Evolutionary conservation across 2,113 vertebrate genomes (phyloP), one percentile per base, ranked within the genome.

Genomic region (Python bivittatus): DNA sequence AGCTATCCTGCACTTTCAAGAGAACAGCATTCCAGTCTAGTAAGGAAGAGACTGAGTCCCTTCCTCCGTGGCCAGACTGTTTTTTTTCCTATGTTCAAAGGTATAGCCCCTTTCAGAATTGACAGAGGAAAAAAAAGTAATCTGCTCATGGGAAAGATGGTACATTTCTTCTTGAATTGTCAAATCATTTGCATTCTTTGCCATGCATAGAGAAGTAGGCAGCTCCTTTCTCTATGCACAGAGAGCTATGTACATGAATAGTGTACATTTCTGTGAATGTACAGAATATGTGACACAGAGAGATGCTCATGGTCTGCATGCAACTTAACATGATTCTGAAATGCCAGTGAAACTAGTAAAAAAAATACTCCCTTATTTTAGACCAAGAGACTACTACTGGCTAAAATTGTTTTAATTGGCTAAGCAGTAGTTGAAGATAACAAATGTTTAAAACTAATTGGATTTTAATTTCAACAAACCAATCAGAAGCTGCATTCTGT

Each of bases 391-490:
- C 5, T 11, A 54, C 0, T 0, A 91, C 44, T 42, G 0, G 29
- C 29, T 87, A 87, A 7, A 0, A 83, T 56, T 33, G 27, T 23
- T 27, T 23, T 87, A 72, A 87, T 29, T 48, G 89, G 15, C 20
- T 60, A 38, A 48, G 72, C 44, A 92, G 10, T 52, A 87, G 11
- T 57, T 84, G n/a, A 84, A 56, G 56, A 72, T 88, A 79, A 38
- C 48, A n/a, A 91, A 44, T 4, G 6, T 88, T 61, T n/a, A 88
- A 38, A 53, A 53, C n/a, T 64, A 42, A 20, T 33, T 27, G 20
- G 42, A 17, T 58, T 88, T 88, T 42, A 83, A 90, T 90, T 94
- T 60, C 79, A 72, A 86, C 84, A 4, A 92, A 38, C 3, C 22
- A 57, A 38, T 0, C 6, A 86, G 29, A 33, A 38, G 10, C 23